Percentiles rank a stretch among this genome's conserved stretches.
Conservation (phyloP, 2,888 invertebrate species). For the Allygus modestus region DNA sequence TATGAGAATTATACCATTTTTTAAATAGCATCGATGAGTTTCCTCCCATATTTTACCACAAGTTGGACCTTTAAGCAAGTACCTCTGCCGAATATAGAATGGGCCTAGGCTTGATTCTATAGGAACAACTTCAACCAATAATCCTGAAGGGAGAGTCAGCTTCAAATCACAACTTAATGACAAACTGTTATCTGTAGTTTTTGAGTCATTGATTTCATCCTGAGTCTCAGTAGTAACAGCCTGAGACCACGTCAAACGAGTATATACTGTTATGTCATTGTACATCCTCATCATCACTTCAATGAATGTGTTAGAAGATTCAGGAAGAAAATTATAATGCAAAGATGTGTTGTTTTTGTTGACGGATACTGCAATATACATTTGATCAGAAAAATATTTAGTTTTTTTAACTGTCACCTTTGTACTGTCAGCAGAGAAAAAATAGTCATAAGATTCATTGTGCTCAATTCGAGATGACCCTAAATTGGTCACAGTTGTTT, state of each 20-base stretch:
- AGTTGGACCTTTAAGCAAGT: constrained; percentile 26
- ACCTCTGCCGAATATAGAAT: constrained; percentile 40
- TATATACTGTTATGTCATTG: neutral
- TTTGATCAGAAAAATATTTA: constrained; percentile 13
- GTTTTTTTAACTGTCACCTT: constrained; percentile 20
- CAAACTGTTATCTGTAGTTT: neutral
- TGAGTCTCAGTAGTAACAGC: neutral
- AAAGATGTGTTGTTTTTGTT: constrained; percentile 32
- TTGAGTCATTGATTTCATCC: neutral
- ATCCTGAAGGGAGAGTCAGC: neutral
- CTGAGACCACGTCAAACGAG: neutral
- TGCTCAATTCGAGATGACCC: constrained; percentile 1
- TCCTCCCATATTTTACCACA: constrained; percentile 40
- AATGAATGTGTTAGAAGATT: neutral
- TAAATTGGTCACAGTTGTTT: neutral
- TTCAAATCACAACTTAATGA: neutral
- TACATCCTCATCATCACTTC: neutral
- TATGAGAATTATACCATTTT: constrained; percentile 29
- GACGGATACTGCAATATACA: neutral
- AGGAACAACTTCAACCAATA: constrained; percentile 26
- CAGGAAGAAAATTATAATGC: neutral
- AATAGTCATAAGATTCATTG: constrained; percentile 4
- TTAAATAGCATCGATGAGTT: constrained; percentile 20
- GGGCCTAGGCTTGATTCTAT: neutral
- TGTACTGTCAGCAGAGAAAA: constrained; percentile 43